phyloP scores from a whole-genome alignment of 2,113 vertebrate species.

The Hystrix cristata region DNA sequence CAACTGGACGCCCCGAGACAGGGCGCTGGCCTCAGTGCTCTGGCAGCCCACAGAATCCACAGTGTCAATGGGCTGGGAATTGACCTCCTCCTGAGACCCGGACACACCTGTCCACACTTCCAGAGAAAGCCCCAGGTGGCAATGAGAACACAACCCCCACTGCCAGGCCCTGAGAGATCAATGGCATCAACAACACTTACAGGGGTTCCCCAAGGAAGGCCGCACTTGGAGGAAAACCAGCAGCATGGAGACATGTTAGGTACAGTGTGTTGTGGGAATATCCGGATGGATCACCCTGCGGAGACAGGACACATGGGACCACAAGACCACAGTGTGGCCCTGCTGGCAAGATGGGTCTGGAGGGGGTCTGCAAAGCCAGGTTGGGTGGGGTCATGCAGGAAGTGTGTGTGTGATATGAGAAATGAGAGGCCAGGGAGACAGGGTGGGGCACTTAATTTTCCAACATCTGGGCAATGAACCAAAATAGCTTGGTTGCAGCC shows the following conservation, averaged over 20 bases:
- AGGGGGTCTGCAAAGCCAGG: background rate
- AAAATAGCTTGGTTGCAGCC: slow-evolving; percentile 27
- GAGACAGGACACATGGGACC: background rate
- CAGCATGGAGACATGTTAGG: background rate
- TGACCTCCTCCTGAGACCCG: background rate
- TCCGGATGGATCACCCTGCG: background rate
- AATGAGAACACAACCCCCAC: background rate
- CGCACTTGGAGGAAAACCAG: slow-evolving; percentile 3
- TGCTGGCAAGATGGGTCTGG: background rate
- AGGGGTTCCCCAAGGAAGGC: background rate
- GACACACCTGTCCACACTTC: background rate
- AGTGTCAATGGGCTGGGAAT: background rate
- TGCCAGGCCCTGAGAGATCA: background rate
- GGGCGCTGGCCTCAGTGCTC: slow-evolving; percentile 5
- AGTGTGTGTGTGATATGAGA: background rate
- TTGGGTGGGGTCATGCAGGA: background rate
- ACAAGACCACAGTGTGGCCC: background rate
- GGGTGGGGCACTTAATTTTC: slow-evolving; percentile 36
- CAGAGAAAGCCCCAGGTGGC: background rate
- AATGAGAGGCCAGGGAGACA: slow-evolving; percentile 36
- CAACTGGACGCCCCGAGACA: slow-evolving; percentile 4
- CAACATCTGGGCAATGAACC: slow-evolving; percentile 49
- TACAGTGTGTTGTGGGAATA: background rate
- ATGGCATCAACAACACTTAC: background rate
- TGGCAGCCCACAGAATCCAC: background rate